Percentiles rank a stretch among this genome's conserved stretches.
Conservation (phyloP, 2,113 vertebrate species). For the Acanthochromis polyacanthus region DNA sequence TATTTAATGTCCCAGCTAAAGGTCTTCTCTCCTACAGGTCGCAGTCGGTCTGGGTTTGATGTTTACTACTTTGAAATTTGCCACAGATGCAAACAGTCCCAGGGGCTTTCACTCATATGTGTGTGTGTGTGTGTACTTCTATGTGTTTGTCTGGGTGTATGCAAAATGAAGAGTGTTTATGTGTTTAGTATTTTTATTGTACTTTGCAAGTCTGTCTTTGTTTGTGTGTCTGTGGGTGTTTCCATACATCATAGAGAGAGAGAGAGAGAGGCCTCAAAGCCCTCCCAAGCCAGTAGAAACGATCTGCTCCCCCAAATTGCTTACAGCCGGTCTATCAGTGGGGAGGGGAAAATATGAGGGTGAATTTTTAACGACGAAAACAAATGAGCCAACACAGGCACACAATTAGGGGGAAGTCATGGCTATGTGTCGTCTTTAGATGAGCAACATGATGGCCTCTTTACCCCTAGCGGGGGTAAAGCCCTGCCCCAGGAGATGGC, state of each 20-base stretch:
- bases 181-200: slow-evolving; percentile 65
- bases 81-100: slow-evolving; percentile 85
- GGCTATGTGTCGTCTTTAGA: slow-evolving; percentile 91
- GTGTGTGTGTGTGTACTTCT: slow-evolving; percentile 6
- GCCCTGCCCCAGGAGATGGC: slow-evolving; percentile 86
- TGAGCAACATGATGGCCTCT: slow-evolving; percentile 91
- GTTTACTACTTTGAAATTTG: slow-evolving; percentile 84
- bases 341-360: slow-evolving; percentile 81
- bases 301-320: slow-evolving; percentile 84
- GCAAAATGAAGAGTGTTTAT: slow-evolving; percentile 62
- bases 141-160: slow-evolving; percentile 41
- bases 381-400: slow-evolving; percentile 88
- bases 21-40: slow-evolving; percentile 82
- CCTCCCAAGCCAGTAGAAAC: slow-evolving; percentile 79
- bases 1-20: slow-evolving; percentile 90
- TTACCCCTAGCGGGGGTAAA: slow-evolving; percentile 87
- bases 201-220: slow-evolving; percentile 55
- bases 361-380: slow-evolving; percentile 91
- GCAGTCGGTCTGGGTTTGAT: slow-evolving; percentile 84
- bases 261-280: slow-evolving; percentile 72
- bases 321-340: slow-evolving; percentile 83
- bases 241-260: slow-evolving; percentile 70
- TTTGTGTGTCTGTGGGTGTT: slow-evolving; percentile 60
- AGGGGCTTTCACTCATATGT: slow-evolving; percentile 48
- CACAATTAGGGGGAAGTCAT: slow-evolving; percentile 90